Percentiles rank a stretch among this genome's conserved stretches.
Evolutionary conservation across 2,888 invertebrate genomes (phyloP).

Genomic region (Helicoverpa assulta): DNA sequence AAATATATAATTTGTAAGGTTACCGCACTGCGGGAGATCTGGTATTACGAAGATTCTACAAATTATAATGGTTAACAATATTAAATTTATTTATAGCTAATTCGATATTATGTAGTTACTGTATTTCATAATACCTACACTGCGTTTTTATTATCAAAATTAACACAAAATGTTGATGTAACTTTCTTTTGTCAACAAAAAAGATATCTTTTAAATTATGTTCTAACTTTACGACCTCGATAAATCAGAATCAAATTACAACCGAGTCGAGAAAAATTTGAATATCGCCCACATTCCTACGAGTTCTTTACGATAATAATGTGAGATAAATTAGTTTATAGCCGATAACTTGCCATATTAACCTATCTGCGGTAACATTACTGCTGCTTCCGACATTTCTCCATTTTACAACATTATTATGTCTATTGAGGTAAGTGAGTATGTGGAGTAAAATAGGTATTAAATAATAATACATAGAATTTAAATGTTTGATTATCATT

Average conservation of each 20-base stretch:
- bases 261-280: constrained; percentile 60
- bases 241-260: constrained; percentile 64
- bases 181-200: constrained; percentile 29
- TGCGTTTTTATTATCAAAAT: neutral
- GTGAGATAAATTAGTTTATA: constrained; percentile 27
- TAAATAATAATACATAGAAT: constrained; percentile 16
- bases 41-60: constrained; percentile 38
- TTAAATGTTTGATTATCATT: neutral
- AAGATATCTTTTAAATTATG: constrained; percentile 19
- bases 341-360: constrained; percentile 20
- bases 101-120: constrained; percentile 14
- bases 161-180: constrained; percentile 11
- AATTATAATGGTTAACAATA: constrained; percentile 43
- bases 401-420: constrained; percentile 24
- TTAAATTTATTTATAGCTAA: constrained; percentile 31
- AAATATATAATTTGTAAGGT: constrained; percentile 47
- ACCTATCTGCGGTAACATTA: constrained; percentile 25
- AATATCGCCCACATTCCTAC: constrained; percentile 58
- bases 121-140: constrained; percentile 14
- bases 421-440: constrained; percentile 1
- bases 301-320: constrained; percentile 55
- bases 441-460: constrained; percentile 5
- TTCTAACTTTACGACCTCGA: constrained; percentile 44
- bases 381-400: constrained; percentile 31
- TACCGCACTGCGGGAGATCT: constrained; percentile 40